These are phyloP conservation scores for Deladenus siricidicola DNA, from an alignment of 2,888 invertebrate species.

Conservation along the genomic window DNA sequence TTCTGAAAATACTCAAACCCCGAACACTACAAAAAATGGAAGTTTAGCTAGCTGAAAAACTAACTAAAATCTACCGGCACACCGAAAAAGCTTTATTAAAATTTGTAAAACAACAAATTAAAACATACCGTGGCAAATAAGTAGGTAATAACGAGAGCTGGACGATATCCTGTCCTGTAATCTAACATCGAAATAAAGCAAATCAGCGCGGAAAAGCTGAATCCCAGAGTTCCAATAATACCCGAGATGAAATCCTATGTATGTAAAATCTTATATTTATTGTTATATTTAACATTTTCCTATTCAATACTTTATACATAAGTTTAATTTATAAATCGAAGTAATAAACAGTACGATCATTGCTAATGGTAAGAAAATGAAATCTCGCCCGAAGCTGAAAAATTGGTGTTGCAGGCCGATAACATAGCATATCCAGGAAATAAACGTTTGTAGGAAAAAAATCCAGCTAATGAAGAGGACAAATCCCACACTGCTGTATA, in stretches of 20 bases:
- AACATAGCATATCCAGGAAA: conserved; percentile 21
- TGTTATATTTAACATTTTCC: too few relatives aligned
- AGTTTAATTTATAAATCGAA: background rate
- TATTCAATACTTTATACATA: too few relatives aligned
- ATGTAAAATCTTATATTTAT: too few relatives aligned
- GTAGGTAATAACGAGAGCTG: conserved; percentile 20
- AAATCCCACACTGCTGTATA: conserved; percentile 24
- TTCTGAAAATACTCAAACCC: too few relatives aligned
- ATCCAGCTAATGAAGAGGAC: conserved; percentile 18
- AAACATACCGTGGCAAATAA: conserved; percentile 28
- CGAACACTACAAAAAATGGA: too few relatives aligned
- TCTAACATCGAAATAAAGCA: conserved; percentile 23
- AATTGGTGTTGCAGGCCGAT: conserved; percentile 18
- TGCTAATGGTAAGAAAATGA: conserved; percentile 26
- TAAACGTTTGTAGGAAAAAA: conserved; percentile 13
- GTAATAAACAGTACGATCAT: conserved; percentile 19
- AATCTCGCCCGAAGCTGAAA: conserved; percentile 6
- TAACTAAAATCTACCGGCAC: too few relatives aligned
- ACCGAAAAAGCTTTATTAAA: too few relatives aligned
- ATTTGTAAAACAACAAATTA: too few relatives aligned
- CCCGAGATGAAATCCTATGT: conserved; percentile 27
- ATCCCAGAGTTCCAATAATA: conserved; percentile 11
- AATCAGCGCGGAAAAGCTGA: conserved; percentile 23
- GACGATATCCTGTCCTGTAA: conserved; percentile 1
- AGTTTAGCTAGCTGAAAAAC: too few relatives aligned